Evolutionary conservation across 2,888 invertebrate genomes (phyloP).

Genomic region (Shargacucullia verbasci): DNA sequence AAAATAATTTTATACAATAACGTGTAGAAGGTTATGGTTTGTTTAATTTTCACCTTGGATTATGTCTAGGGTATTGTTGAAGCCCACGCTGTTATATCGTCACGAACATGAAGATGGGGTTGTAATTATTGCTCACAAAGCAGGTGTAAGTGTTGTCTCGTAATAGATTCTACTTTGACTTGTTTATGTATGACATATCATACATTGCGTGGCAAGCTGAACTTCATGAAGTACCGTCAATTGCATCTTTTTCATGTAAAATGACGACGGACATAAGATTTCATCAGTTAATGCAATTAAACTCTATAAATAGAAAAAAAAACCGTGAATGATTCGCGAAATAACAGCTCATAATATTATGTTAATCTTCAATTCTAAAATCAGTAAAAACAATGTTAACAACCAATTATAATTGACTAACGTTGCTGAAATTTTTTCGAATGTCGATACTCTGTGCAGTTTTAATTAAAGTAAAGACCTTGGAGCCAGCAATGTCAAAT

Average conservation of each 20-base stretch:
- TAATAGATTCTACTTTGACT: too few relatives aligned
- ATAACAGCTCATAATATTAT: not conserved
- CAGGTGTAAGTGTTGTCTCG: not conserved
- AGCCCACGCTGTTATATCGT: conserved; percentile 5
- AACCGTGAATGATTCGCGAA: not conserved
- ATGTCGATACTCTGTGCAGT: conserved; percentile 25
- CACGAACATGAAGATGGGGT: conserved; percentile 12
- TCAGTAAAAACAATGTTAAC: conserved; percentile 3
- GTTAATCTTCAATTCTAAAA: not conserved
- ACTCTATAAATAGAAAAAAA: not conserved
- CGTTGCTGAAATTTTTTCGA: conserved; percentile 20
- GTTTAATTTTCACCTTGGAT: conserved; percentile 11
- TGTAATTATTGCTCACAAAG: conserved; percentile 3
- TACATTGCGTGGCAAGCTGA: too few relatives aligned
- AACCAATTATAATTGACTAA: conserved; percentile 7
- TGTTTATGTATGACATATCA: too few relatives aligned
- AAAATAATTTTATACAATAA: too few relatives aligned
- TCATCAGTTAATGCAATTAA: too few relatives aligned
- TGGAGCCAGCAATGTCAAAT: conserved; percentile 10
- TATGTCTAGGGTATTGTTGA: conserved; percentile 7
- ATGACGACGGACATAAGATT: too few relatives aligned
- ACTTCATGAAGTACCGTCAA: too few relatives aligned
- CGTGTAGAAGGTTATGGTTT: not conserved
- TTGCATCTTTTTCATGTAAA: too few relatives aligned
- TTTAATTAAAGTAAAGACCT: conserved; percentile 31